Base-by-base conservation (phyloP, 2,113 vertebrate genomes). In the Tympanuchus pallidicinctus region DNA sequence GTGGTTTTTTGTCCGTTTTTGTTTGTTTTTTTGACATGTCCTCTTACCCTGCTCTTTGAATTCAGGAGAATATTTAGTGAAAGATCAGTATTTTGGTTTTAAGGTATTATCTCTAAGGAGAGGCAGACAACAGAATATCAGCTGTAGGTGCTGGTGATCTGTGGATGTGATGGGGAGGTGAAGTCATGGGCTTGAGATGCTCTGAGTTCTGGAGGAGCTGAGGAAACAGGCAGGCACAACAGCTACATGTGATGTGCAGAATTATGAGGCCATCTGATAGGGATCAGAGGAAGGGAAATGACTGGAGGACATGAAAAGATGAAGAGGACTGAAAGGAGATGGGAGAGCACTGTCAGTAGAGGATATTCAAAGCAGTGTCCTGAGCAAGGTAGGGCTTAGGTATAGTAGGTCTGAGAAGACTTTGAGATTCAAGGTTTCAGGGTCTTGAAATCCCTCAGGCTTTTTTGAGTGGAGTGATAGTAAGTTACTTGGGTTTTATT, bases 261-360 rank as follows among this genome's bases (percentile, higher is more conserved):
- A 50, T 65, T 72, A n/a, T 3, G 20, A 86, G 60, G 4, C 6
- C 64, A 28, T 3, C 15, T 69, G 43, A 69, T 34, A 77, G 25
- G 27, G 64, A 6, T 38, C 28, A 87, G 82, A 48, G 34, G 45
- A 81, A 70, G 40, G 10, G 5, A 19, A 52, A 34, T 52, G 24
- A 25, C 21, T 27, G 8, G 18, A 17, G 6, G 0, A 0, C 4
- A 6, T 17, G 24, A 9, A 24, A 83, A 24, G 22, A 28, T 71
- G 5, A 14, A 65, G 3, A 57, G 20, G 22, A 43, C 16, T 27
- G 50, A 48, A 54, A 82, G 28, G 19, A 75, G 5, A 3, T 11
- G 5, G 15, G 56, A 8, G 13, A 47, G 9, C 56, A 6, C 32
- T 70, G 28, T 27, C 40, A 61, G 45, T 36, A 32, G 48, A 77